A percentile compares a stretch with the other conserved stretches of the same genome.
phyloP scores from a whole-genome alignment of 2,113 vertebrate species.

The Labeo rohita region DNA sequence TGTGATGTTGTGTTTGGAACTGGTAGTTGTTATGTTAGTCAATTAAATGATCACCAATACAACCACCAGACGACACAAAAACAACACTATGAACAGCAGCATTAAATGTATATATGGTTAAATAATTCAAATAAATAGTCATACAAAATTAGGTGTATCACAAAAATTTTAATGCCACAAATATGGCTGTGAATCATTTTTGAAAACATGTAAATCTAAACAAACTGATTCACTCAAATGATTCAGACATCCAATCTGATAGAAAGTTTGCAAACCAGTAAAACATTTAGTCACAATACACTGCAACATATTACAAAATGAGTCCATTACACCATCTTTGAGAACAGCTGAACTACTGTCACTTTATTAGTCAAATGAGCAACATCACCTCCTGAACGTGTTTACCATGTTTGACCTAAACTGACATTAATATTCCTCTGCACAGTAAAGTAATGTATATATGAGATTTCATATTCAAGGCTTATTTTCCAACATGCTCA shows the following conservation, averaged over 20 bases:
- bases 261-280: background rate
- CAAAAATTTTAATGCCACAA: background rate
- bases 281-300: background rate
- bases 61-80: no score
- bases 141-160: background rate
- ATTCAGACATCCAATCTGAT: background rate
- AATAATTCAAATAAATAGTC: background rate
- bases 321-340: background rate
- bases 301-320: background rate
- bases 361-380: background rate
- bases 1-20: no score
- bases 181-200: background rate
- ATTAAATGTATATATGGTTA: background rate
- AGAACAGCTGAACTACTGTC: background rate
- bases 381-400: background rate
- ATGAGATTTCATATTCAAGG: slow-evolving; percentile 34
- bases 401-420: slow-evolving; percentile 29
- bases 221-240: background rate
- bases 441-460: background rate
- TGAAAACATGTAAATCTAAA: background rate
- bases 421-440: background rate
- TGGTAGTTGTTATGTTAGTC: no score
- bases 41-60: no score
- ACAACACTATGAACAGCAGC: no score
- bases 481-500: slow-evolving; percentile 48